Conservation (phyloP, 2,113 vertebrate species). For the Syngnathus typhle region DNA sequence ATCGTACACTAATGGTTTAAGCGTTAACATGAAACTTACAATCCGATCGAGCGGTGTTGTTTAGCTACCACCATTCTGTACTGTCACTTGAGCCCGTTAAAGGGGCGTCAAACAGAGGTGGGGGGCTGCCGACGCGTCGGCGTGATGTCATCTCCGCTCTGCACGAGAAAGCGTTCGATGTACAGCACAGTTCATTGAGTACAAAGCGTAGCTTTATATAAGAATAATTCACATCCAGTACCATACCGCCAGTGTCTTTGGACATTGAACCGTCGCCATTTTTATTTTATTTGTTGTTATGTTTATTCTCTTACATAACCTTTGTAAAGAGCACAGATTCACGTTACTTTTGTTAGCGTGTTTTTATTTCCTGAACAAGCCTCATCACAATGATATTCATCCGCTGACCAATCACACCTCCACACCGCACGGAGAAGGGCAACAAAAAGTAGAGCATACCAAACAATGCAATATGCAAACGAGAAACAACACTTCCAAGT, state of each 20-base stretch:
- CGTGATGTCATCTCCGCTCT: slow-evolving; percentile 8
- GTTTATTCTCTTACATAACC: no score
- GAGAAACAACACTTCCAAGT: no score
- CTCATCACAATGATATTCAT: no score
- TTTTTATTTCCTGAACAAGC: no score
- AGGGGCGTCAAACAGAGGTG: neutral
- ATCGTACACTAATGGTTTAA: slow-evolving; percentile 5
- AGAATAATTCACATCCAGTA: neutral
- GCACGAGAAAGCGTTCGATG: neutral
- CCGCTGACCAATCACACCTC: no score
- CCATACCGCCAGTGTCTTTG: neutral
- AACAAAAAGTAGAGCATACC: no score
- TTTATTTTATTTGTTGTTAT: neutral
- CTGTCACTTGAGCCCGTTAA: neutral
- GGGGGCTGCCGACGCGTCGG: neutral
- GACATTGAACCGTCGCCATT: neutral
- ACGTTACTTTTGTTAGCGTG: no score
- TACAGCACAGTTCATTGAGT: neutral
- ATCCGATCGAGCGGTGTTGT: neutral
- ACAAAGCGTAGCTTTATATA: no score
- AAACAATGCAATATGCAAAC: no score
- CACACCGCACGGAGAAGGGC: no score
- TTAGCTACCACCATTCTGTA: neutral
- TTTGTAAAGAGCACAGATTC: no score
- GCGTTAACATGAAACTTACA: neutral